phyloP scores from a whole-genome alignment of 2,888 invertebrate genomes.

The Dastarcus helophoroides region DNA sequence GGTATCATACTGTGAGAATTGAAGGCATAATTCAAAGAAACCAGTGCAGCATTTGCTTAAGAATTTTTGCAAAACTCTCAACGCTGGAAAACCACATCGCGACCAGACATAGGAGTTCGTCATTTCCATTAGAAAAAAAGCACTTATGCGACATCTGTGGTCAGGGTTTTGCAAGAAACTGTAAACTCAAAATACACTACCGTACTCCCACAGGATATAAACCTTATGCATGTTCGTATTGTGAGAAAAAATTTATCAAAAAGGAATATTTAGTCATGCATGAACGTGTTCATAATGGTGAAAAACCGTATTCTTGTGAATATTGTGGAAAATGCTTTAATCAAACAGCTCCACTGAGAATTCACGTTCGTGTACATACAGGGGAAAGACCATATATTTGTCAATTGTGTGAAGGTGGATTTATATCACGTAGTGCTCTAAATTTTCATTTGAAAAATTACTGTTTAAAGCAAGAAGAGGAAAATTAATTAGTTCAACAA shows the following conservation, averaged over 20 bases:
- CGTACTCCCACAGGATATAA: constrained; percentile 30
- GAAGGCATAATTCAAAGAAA: constrained; percentile 35
- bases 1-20: constrained; percentile 28
- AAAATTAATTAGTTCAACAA: neutral
- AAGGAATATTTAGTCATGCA: constrained; percentile 43
- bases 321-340: constrained; percentile 52
- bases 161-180: constrained; percentile 27
- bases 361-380: constrained; percentile 50
- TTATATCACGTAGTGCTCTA: constrained; percentile 47
- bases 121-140: constrained; percentile 15
- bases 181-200: constrained; percentile 28
- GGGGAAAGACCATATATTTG: constrained; percentile 49
- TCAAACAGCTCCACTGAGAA: constrained; percentile 48
- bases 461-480: constrained; percentile 19
- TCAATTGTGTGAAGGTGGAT: constrained; percentile 44
- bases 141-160: constrained; percentile 31
- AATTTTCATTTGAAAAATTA: constrained; percentile 37
- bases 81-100: constrained; percentile 38
- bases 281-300: constrained; percentile 50
- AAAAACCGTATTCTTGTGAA: constrained; percentile 49
- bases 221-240: constrained; percentile 28
- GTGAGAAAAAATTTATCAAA: constrained; percentile 31
- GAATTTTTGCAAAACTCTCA: constrained; percentile 26
- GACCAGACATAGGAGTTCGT: constrained; percentile 24
- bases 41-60: constrained; percentile 29